These are phyloP conservation scores for Limnephilus auricula DNA, from an alignment of 2,888 invertebrate species.

Conservation along the genomic window DNA sequence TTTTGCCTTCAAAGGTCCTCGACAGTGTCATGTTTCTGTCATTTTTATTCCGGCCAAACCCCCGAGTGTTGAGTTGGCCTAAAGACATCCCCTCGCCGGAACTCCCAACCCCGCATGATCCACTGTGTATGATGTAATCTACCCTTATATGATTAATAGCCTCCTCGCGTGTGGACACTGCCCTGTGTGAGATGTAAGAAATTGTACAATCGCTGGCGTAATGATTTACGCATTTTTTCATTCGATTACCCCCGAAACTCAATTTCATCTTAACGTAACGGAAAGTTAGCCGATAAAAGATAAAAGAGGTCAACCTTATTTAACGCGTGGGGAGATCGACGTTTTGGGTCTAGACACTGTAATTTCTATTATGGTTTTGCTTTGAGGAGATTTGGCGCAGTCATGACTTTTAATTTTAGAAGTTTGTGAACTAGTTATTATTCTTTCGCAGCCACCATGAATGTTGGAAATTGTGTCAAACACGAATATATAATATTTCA, in stretches of 20 bases:
- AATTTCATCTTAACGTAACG: constrained; percentile 28
- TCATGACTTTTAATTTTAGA: background rate
- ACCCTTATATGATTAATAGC: constrained; percentile 8
- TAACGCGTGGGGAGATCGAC: background rate
- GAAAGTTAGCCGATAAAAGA: background rate
- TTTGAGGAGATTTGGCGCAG: background rate
- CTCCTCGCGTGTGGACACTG: background rate
- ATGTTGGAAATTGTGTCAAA: background rate
- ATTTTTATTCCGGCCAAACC: background rate
- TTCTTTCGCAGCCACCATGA: background rate
- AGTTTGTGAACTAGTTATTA: background rate
- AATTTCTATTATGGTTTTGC: background rate
- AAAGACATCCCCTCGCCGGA: background rate
- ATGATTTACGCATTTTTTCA: constrained; percentile 38
- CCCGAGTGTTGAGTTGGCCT: constrained; percentile 3
- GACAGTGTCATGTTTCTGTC: background rate
- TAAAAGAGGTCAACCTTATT: constrained; percentile 15
- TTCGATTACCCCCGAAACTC: constrained; percentile 16
- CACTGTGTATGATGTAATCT: constrained; percentile 16
- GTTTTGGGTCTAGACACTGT: constrained; percentile 21
- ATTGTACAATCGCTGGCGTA: constrained; percentile 28
- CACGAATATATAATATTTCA: background rate
- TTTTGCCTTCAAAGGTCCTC: background rate
- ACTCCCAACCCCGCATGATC: background rate
- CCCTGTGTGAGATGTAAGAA: background rate